Conservation (phyloP, 2,888 invertebrate genomes). For the Lasiommata megera region DNA sequence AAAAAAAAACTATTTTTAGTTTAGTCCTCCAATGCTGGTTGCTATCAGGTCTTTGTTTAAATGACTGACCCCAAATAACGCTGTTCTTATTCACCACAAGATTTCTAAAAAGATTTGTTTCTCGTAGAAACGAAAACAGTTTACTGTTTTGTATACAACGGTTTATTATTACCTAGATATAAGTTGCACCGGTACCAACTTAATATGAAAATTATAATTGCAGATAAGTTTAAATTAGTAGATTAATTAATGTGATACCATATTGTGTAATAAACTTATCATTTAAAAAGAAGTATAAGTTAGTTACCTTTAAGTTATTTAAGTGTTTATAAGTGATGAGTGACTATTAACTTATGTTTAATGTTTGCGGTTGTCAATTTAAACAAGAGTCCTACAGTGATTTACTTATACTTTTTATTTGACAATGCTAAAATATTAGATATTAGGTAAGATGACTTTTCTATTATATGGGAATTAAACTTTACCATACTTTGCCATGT, state of each 20-base stretch:
- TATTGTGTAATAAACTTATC: not conserved
- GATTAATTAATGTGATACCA: conserved; percentile 8
- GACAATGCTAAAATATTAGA: not conserved
- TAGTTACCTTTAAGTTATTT: not conserved
- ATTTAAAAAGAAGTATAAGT: not conserved
- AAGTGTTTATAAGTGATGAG: conserved; percentile 20
- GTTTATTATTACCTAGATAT: too few relatives aligned
- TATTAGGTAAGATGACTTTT: conserved; percentile 30
- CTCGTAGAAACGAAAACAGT: not conserved
- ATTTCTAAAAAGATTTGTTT: not conserved
- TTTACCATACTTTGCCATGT: conserved; percentile 75
- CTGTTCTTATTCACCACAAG: not conserved
- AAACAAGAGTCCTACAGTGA: conserved; percentile 1
- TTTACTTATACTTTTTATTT: conserved; percentile 12
- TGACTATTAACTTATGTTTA: conserved; percentile 15
- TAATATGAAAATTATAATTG: not conserved
- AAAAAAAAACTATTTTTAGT: too few relatives aligned
- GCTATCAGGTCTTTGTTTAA: too few relatives aligned
- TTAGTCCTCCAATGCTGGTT: too few relatives aligned
- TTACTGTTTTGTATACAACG: not conserved
- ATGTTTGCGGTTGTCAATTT: conserved; percentile 26
- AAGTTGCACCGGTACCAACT: too few relatives aligned
- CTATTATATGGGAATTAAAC: conserved; percentile 61
- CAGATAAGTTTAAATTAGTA: not conserved
- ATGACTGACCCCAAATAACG: too few relatives aligned